Evolutionary conservation across 2,888 invertebrate genomes (phyloP), one percentile per base, ranked within the genome.

Genomic region (Prosopocoilus inquinatus): DNA sequence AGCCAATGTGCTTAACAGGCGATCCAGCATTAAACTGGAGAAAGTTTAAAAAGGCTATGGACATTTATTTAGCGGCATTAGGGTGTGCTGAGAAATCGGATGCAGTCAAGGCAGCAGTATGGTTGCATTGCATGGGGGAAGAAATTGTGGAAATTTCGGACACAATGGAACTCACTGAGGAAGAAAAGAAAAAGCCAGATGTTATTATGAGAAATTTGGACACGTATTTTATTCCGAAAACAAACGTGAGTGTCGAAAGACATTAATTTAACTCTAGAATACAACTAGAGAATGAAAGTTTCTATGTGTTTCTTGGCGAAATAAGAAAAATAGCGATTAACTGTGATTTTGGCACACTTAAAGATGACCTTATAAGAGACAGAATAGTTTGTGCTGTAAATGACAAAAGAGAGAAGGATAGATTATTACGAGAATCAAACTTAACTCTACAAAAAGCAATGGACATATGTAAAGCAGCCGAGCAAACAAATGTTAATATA

Each of bases 1-100:
- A 62, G 35, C 53, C 53, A 9, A 57, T 60, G 62, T 7, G 5
- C n/a, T 53, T 62, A 59, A 48, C 49, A 12, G 62, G 62, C 2
- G 60, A 61, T 36, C n/a, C 59, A n/a, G 51, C 48, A 2, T n/a
- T 20, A n/a, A 61, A 62, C 16, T 62, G 58, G 51, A 48, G 52
- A 11, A 59, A 61, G 28, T 62, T 59, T 28, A 59, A 56, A 38
- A 35, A 51, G 35, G 53, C 43, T 32, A 51, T 45, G 34, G 36
- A 53, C 20, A 33, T 60, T 35, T 62, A 47, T 36, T 28, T 34
- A 11, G 12, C 45, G 11, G 60, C 58, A 15, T 53, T 53, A 13
- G 57, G 60, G 7, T 44, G 50, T 13, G 9, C 28, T 7, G 38
- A 41, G 32, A 62, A 57, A 50, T 7, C 20, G 9, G 47, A 39